These are phyloP conservation scores for Syngnathus floridae DNA, from an alignment of 2,113 vertebrate genomes.

Conservation along the genomic window DNA sequence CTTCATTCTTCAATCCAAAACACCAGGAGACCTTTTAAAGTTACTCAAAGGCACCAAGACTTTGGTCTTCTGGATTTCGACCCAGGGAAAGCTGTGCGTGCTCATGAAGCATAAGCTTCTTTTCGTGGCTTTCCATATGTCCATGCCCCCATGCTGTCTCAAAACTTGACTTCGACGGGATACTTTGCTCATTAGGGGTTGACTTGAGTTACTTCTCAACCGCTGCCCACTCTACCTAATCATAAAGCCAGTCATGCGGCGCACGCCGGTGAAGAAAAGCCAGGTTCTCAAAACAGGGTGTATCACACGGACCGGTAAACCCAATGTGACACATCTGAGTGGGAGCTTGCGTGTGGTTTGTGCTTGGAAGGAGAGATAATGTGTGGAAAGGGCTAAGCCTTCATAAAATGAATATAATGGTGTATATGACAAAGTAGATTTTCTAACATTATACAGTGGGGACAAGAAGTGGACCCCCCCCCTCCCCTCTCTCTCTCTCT, in stretches of 20 bases:
- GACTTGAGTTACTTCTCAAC: slow-evolving; percentile 56
- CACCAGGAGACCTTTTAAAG: slow-evolving; percentile 68
- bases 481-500: no score
- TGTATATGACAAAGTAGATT: background rate
- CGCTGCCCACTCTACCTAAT: slow-evolving; percentile 58
- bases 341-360: background rate
- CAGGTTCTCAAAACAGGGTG: slow-evolving; percentile 19
- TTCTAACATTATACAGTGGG: background rate
- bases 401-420: background rate
- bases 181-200: slow-evolving; percentile 71
- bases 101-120: slow-evolving; percentile 14
- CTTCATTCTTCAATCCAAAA: slow-evolving; percentile 61
- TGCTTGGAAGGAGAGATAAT: slow-evolving; percentile 1
- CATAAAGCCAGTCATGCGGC: slow-evolving; percentile 42
- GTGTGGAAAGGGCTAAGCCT: background rate
- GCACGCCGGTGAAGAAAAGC: slow-evolving; percentile 23
- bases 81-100: slow-evolving; percentile 28
- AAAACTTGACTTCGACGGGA: slow-evolving; percentile 52
- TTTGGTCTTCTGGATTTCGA: slow-evolving; percentile 58
- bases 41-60: slow-evolving; percentile 64
- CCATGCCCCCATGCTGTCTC: slow-evolving; percentile 53
- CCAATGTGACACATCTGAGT: slow-evolving; percentile 21
- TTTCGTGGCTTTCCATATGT: slow-evolving; percentile 15
- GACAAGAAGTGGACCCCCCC: background rate
- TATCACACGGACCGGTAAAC: slow-evolving; percentile 10